Conservation (phyloP, 2,888 invertebrate species). For the Limnephilus marmoratus region DNA sequence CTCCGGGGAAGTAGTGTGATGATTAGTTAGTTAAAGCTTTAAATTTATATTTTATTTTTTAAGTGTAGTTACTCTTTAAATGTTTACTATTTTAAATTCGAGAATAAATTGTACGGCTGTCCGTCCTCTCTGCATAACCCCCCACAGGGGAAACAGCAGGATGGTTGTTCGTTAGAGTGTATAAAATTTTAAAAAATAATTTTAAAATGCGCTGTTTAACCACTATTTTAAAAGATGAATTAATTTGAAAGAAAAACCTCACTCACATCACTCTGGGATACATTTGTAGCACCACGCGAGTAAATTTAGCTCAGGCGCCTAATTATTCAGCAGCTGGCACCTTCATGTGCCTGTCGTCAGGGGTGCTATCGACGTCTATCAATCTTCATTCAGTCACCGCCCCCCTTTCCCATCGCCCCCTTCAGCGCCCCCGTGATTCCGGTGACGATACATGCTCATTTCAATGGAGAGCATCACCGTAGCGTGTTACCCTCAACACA, state of each 20-base stretch:
- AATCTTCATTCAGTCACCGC: constrained; percentile 57
- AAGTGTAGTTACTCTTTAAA: too few relatives aligned
- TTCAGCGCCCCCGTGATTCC: constrained; percentile 30
- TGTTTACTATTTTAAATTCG: too few relatives aligned
- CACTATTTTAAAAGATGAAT: background rate
- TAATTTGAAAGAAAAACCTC: background rate
- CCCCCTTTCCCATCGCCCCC: background rate
- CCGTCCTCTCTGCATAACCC: too few relatives aligned
- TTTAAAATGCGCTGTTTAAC: background rate
- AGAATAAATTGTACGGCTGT: too few relatives aligned
- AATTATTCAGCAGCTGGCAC: constrained; percentile 51
- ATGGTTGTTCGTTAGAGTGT: too few relatives aligned
- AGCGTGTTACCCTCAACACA: constrained; percentile 12
- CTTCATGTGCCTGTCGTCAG: constrained; percentile 37
- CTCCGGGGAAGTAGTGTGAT: too few relatives aligned
- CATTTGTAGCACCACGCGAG: background rate
- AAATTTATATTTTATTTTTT: too few relatives aligned
- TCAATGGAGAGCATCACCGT: constrained; percentile 3
- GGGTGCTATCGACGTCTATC: constrained; percentile 58
- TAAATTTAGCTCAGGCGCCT: background rate
- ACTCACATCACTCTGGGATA: background rate
- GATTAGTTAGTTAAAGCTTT: too few relatives aligned
- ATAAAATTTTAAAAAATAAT: too few relatives aligned
- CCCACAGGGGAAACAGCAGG: too few relatives aligned
- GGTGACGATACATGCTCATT: constrained; percentile 33